Evolutionary conservation across 2,888 invertebrate species (phyloP).

Genomic region (Cerastis leucographa): DNA sequence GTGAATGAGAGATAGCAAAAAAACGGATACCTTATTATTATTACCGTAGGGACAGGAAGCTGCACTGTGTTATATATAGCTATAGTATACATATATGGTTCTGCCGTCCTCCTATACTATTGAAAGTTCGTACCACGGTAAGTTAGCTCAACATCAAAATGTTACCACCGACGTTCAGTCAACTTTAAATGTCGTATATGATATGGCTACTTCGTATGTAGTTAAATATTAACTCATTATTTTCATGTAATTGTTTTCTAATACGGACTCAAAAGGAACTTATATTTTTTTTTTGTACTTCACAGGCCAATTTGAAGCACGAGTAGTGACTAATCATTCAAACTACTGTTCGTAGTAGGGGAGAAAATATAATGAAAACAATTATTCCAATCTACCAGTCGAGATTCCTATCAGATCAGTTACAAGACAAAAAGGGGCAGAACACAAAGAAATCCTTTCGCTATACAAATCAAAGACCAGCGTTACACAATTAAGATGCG

Average conservation of each 20-base stretch:
- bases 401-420: slow-evolving; percentile 1
- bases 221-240: neutral
- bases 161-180: neutral
- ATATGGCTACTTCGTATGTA: neutral
- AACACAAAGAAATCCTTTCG: slow-evolving; percentile 56
- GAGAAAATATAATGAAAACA: slow-evolving; percentile 12
- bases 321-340: neutral
- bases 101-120: too few species aligned
- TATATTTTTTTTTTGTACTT: neutral
- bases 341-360: neutral
- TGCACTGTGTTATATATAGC: neutral
- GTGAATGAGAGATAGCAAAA: neutral
- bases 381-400: slow-evolving; percentile 9
- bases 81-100: neutral
- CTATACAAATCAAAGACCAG: slow-evolving; percentile 38
- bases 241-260: neutral
- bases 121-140: neutral
- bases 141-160: neutral
- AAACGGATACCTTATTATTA: neutral
- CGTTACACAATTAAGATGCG: slow-evolving; percentile 60
- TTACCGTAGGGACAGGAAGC: neutral
- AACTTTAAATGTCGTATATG: neutral
- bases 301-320: neutral
- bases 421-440: slow-evolving; percentile 2
- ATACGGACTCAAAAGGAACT: neutral